phyloP scores from a whole-genome alignment of 2,797 vertebrate genomes.

The Bradypodion ventrale region DNA sequence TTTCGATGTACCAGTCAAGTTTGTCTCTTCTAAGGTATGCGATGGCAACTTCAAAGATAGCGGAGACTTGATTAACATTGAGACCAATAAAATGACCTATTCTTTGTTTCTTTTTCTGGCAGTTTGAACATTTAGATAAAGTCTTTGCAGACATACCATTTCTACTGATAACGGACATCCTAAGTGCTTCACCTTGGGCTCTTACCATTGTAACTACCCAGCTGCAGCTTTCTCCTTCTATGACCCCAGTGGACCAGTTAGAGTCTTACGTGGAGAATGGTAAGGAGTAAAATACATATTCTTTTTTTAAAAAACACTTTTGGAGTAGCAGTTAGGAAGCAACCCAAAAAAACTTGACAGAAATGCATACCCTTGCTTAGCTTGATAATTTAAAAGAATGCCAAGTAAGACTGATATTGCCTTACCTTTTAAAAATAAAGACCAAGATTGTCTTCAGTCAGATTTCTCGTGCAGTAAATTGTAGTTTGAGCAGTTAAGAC shows the following conservation, averaged over 20 bases:
- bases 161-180: constrained; percentile 82
- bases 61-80: fast-evolving
- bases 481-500: too few species aligned
- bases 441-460: too few species aligned
- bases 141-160: constrained; percentile 86
- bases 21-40: constrained; percentile 89
- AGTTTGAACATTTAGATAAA: constrained; percentile 83
- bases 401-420: neutral
- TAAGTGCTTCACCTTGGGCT: constrained; percentile 87
- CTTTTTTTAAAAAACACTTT: neutral
- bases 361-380: neutral
- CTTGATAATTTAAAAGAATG: neutral
- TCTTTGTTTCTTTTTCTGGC: constrained; percentile 51
- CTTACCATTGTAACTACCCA: constrained; percentile 82
- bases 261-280: constrained; percentile 87
- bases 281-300: constrained; percentile 59
- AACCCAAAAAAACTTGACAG: neutral
- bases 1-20: constrained; percentile 88
- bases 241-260: constrained; percentile 79
- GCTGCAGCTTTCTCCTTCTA: constrained; percentile 82
- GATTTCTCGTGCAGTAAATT: too few species aligned
- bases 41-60: neutral
- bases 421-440: too few species aligned
- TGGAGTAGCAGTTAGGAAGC: neutral
- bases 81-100: constrained; percentile 30